Evolutionary conservation across 2,888 invertebrate species (phyloP), one percentile per base, ranked within the genome.

Genomic region (Smittia sp.): DNA sequence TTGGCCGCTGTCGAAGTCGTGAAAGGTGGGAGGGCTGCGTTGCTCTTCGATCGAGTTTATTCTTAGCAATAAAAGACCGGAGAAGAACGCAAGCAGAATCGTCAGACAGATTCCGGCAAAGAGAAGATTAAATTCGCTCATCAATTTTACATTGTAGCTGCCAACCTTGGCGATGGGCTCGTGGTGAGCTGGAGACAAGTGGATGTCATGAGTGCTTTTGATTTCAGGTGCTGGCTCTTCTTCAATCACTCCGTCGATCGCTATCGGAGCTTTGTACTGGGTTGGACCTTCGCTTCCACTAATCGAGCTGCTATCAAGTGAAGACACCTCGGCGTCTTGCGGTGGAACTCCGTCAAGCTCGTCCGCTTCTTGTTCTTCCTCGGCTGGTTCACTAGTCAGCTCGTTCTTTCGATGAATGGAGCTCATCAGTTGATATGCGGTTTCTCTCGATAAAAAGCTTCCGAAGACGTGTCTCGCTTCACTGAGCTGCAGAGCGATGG

Each of bases 361-460:
- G 78, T 82, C 79, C 75, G 75, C 39, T 78, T 79, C 76, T 79
- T 76, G 65, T 80, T 83, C 68, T 90, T 90, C 79, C 96, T 93
- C 75, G 94, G 86, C 79, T 0, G 82, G 80, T 4, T 83, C 79
- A 68, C 85, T 84, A 0, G 77, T 76, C 63, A 77, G 79, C 74
- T 79, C 77, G 83, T 27, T n/a, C 22, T 72, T 72, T 6, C 39
- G 38, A 52, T 32, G 32, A 32, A 72, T 72, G 7, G 90, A 90
- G 79, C 87, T 88, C 92, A 96, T 93, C 75, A 94, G 86, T 79
- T 91, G 90, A 83, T 90, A 93, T 0, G 96, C 94, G 76, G 90
- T 89, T 80, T 96, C 96, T 63, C 96, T 85, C 32, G 94, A 94
- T 77, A 96, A 87, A 76, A 96, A 87, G 75, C 94, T 94, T 65